Base-by-base conservation (phyloP, 1,140 invertebrate species). In the Solen grandis region DNA sequence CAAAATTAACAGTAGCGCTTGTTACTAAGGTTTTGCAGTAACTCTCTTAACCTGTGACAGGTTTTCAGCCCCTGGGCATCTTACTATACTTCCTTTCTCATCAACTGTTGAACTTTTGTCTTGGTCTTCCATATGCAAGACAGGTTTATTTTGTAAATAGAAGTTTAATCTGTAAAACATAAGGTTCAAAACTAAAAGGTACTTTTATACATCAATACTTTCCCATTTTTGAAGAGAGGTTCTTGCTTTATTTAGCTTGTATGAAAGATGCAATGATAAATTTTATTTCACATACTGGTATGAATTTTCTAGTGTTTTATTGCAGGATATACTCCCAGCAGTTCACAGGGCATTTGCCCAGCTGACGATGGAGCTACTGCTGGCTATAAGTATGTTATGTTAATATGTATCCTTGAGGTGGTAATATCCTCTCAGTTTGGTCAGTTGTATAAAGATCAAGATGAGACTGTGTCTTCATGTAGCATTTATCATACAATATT, bases 271-370 rank as follows among this genome's bases (percentile, higher is more conserved):
- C 16, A 60, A n/a, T 60, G 5, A 5, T 2, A 22, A 14, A 60
- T 22, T 16, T 8, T 4, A 29, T 29, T 60, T 60, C 3, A 60
- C 5, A 25, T 29, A 16, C 2, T 2, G 22, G 57, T 22, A 29
- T 25, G 16, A 3, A 8, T 29, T 60, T n/a, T 22, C 2, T 22
- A 0, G 16, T 1, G 16, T 59, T n/a, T 27, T 29, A 1, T 60
- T 60, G 2, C 57, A 65, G 59, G 77, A 80, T 33, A 63, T 80
- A 14, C 31, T 80, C 22, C 77, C 77, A 13, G 62, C 68, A 41
- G 77, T 80, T 33, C 60, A 72, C 22, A 52, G 38, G 41, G 62
- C 77, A 1, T 80, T 80, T n/a, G 60, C 68, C 4, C 77, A 66
- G 29, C 59, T 80, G 8, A 80, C 68, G 10, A 25, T 73, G 38